These are phyloP conservation scores for Paratrypauchen microcephalus DNA, from an alignment of 2,797 vertebrate species.

Conservation along the genomic window DNA sequence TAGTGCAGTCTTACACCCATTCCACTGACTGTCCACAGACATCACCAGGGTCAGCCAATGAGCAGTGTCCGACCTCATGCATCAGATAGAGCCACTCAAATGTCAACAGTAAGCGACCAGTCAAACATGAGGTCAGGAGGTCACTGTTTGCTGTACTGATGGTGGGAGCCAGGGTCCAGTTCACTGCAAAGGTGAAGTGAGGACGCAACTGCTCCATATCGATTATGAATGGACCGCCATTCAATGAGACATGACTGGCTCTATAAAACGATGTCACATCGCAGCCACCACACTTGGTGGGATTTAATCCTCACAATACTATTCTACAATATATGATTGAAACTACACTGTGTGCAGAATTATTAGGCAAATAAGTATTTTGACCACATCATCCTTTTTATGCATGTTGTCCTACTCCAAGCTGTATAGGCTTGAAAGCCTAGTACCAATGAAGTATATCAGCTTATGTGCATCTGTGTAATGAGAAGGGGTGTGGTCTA, in stretches of 20 bases:
- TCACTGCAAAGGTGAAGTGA: slow-evolving; percentile 12
- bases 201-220: slow-evolving; percentile 20
- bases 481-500: too few species aligned
- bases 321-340: too few species aligned
- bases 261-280: too few species aligned
- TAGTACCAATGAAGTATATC: too few species aligned
- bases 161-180: neutral
- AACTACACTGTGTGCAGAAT: too few species aligned
- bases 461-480: too few species aligned
- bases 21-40: neutral
- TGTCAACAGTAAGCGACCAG: neutral
- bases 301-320: too few species aligned
- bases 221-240: neutral
- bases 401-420: too few species aligned
- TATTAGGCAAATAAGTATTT: too few species aligned
- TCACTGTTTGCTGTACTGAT: slow-evolving; percentile 24
- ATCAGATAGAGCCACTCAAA: neutral
- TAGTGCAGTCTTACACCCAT: neutral
- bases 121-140: slow-evolving; percentile 8
- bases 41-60: neutral
- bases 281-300: too few species aligned
- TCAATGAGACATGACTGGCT: neutral
- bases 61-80: neutral
- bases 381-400: too few species aligned
- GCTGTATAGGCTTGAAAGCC: too few species aligned